Base-by-base conservation (phyloP, 2,888 invertebrate genomes). In the Reticulitermes lucifugus region DNA sequence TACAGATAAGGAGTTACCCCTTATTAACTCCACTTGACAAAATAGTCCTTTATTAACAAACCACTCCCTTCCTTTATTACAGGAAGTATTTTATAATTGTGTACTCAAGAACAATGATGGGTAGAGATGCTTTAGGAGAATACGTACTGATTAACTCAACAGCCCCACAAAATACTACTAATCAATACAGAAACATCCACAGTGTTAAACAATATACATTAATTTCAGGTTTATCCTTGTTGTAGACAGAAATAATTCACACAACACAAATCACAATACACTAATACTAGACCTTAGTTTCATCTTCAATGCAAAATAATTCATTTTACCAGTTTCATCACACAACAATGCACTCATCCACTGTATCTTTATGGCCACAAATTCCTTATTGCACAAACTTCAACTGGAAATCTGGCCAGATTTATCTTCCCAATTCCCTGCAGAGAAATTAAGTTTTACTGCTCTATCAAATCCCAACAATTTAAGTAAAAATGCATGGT, bases 341-440 rank as follows among this genome's bases (percentile, higher is more conserved):
- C 43, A 43, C 75, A 43, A 43, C 41, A 75, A 75, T 75, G 43
- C 22, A 75, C 75, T 43, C 12, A 75, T 35, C 43, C 71, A 71
- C 25, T 25, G 25, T 43, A 43, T 22, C 14, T 7, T 75, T 35
- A 41, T 43, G 43, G 35, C 35, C 43, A 75, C 41, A 35, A 35
- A n/a, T 22, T 35, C 73, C 35, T 9, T 21, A 43, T 21, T 75
- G 43, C 75, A 43, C 5, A 46, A 35, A 75, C 43, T 43, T 4
- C 41, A 75, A 75, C 12, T 43, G 75, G 43, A 41, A 75, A 43
- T 71, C 41, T 75, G 75, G 35, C 43, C 75, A 75, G 75, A 75
- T 21, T 35, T 41, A 75, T 22, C 41, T 75, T 75, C 75, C 22
- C 75, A 75, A 43, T 43, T 75, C 75, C 75, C 75, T 43, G 43